Base-by-base conservation (phyloP, 2,888 invertebrate species). In the Epicampocera succincta region DNA sequence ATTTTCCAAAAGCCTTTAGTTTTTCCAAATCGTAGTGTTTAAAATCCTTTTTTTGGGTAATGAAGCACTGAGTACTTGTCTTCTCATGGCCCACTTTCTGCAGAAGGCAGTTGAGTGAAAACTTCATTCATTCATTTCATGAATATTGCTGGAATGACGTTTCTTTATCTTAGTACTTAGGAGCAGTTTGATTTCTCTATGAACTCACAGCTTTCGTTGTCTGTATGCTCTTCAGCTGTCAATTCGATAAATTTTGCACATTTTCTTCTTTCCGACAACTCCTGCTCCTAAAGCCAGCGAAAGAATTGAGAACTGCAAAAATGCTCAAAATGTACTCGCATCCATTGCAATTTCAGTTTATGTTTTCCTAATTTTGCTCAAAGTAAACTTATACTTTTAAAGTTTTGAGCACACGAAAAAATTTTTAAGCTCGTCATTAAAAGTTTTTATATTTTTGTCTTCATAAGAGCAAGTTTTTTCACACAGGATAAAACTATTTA, bases 401-500 rank as follows among this genome's bases (percentile, higher is more conserved):
- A 82, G 74, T 78, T 82, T 66, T 17, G 66, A 71, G 50, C 66
- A 78, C 60, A 44, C 60, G 52, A 78, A 50, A 76, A n/a, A 78
- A 66, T 56, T 54, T 71, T 66, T 33, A 66, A 82, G 75, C 74
- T 82, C 74, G 78, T 82, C 82, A 82, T 82, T 82, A 78, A 78
- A 82, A 82, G 78, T 82, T 78, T 78, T 66, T 54, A 42, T 63
- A n/a, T 29, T 42, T 48, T 29, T 66, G 29, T 29, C 38, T 71
- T 46, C 17, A 5, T 71, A 50, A 71, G 63, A 56, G 54, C 52
- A 68, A 40, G 69, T 74, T 33, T 54, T 56, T 65, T 13, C 40
- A 17, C 19, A 42, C 44, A 69, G 17, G 29, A 19, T 29, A 68
- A 56, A 54, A 29, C 42, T 33, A 33, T 8, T 9, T 33, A 33